These are phyloP conservation scores for Melanotaenia trifasciata DNA, from an alignment of 2,797 vertebrate genomes.

Conservation along the genomic window DNA sequence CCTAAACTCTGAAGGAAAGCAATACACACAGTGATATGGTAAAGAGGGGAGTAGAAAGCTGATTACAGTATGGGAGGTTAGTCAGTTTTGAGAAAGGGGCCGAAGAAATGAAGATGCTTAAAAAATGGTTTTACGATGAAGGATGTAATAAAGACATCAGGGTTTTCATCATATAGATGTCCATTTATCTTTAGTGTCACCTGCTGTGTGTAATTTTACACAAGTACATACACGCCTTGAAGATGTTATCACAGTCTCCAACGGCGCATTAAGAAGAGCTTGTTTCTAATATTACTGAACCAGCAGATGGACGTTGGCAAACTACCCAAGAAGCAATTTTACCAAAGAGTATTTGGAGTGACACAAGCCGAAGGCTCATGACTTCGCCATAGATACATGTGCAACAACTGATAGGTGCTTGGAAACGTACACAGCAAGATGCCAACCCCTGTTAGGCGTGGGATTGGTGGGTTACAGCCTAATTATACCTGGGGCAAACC, in stretches of 20 bases:
- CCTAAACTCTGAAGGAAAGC: conserved; percentile 52
- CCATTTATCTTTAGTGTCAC: not conserved
- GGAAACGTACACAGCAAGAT: conserved; percentile 49
- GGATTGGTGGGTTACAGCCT: conserved; percentile 50
- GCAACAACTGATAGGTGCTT: conserved; percentile 52
- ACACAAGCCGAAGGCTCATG: conserved; percentile 67
- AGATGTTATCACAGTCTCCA: conserved; percentile 2
- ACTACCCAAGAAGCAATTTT: conserved; percentile 55
- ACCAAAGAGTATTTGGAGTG: conserved; percentile 63
- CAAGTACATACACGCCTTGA: not conserved
- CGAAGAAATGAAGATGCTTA: conserved; percentile 3
- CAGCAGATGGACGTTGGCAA: conserved; percentile 31
- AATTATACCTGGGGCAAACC: conserved; percentile 58
- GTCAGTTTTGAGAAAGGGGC: conserved; percentile 17
- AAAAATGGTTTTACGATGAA: not conserved
- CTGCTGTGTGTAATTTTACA: not conserved
- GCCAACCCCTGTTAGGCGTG: conserved; percentile 60
- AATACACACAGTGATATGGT: conserved; percentile 39
- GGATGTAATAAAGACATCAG: conserved; percentile 8
- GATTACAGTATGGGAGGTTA: conserved; percentile 27
- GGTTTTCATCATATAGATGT: not conserved
- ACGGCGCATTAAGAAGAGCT: not conserved
- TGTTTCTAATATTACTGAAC: conserved; percentile 37
- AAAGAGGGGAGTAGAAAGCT: conserved; percentile 34
- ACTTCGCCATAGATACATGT: conserved; percentile 59